phyloP scores from a whole-genome alignment of 1,140 invertebrate species.

The Pseudomyrmex cubaensis region DNA sequence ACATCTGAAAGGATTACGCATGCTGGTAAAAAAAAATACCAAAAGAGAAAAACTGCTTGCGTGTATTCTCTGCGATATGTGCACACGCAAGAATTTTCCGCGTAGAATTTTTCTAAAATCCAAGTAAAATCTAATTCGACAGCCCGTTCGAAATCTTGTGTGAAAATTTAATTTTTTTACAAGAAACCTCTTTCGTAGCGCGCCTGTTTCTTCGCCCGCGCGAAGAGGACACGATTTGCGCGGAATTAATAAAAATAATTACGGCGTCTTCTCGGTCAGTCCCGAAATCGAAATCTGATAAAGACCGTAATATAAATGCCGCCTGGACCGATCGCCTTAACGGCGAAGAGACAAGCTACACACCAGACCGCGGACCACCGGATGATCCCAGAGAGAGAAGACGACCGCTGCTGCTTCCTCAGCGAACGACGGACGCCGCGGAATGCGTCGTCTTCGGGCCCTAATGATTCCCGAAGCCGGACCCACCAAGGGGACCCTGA shows the following conservation, averaged over 20 bases:
- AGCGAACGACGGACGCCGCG: constrained; percentile 38
- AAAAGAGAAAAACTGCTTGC: too few relatives aligned
- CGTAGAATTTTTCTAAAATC: too few relatives aligned
- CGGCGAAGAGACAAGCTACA: constrained; percentile 56
- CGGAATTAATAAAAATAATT: constrained; percentile 75
- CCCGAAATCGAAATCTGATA: constrained; percentile 75
- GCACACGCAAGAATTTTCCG: too few relatives aligned
- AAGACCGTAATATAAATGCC: constrained; percentile 75
- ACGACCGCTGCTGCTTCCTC: constrained; percentile 19
- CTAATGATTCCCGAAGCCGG: constrained; percentile 74
- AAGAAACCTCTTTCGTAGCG: constrained; percentile 4
- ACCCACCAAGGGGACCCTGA: constrained; percentile 66
- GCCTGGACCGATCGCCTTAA: constrained; percentile 49
- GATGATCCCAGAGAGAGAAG: constrained; percentile 60
- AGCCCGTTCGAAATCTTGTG: too few relatives aligned
- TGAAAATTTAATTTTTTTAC: too few relatives aligned
- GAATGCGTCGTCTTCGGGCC: constrained; percentile 69
- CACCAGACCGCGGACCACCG: constrained; percentile 57
- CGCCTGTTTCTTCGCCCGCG: constrained; percentile 13
- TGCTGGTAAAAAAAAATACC: too few relatives aligned
- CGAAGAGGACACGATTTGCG: constrained; percentile 39
- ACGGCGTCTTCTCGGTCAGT: constrained; percentile 66
- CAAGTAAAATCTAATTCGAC: too few relatives aligned
- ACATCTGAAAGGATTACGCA: neutral
- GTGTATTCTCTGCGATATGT: too few relatives aligned